Evolutionary conservation across 2,797 vertebrate genomes (phyloP).

Genomic region (Notamacropus eugenii): DNA sequence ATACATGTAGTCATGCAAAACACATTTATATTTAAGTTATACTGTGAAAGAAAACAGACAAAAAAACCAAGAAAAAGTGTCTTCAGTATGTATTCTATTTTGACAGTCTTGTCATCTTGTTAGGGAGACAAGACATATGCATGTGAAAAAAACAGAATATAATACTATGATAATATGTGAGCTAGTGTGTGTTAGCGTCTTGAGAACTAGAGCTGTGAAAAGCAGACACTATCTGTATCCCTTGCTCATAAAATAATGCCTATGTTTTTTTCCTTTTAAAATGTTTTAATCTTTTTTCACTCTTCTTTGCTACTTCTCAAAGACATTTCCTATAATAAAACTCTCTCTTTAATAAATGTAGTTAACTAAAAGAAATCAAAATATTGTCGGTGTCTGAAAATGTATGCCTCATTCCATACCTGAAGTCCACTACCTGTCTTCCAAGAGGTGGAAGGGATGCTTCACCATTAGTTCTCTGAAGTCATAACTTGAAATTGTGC

Average conservation of each 20-base stretch:
- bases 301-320: not conserved
- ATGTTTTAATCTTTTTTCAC: not conserved
- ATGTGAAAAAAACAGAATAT: not conserved
- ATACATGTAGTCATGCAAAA: not conserved
- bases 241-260: not conserved
- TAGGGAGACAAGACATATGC: not conserved
- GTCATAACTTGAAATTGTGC: not conserved
- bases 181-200: not conserved
- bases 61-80: not conserved
- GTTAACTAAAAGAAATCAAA: not conserved
- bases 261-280: not conserved
- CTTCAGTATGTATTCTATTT: not conserved
- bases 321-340: not conserved
- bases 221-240: too few species aligned
- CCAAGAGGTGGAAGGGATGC: not conserved
- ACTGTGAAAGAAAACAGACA: too few species aligned
- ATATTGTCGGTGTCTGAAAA: not conserved
- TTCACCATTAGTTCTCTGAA: not conserved
- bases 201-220: not conserved
- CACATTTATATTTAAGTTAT: not conserved
- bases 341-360: not conserved
- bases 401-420: not conserved
- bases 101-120: constrained; percentile 12
- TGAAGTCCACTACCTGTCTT: not conserved
- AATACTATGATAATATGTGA: not conserved